Conservation (phyloP, 2,888 invertebrate genomes). For the Carabus problematicus region DNA sequence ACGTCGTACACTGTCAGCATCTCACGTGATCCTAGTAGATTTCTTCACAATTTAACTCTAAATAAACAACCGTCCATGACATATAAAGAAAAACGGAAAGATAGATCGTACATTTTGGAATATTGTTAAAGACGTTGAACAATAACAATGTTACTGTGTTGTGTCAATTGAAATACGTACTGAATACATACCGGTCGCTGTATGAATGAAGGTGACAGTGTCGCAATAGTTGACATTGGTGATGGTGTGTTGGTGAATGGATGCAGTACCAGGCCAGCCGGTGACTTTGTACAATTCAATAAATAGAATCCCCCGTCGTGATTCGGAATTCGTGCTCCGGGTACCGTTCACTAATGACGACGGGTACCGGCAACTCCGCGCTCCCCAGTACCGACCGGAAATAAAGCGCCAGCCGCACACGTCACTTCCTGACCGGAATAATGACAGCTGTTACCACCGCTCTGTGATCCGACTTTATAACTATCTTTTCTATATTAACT, state of each 20-base stretch:
- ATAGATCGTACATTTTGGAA: too few relatives aligned
- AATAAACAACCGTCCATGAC: too few relatives aligned
- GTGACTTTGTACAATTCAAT: slow-evolving; percentile 31
- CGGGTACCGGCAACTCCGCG: neutral
- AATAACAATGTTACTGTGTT: too few relatives aligned
- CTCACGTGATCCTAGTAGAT: neutral
- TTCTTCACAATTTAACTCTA: neutral
- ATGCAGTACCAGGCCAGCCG: neutral
- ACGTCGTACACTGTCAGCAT: slow-evolving; percentile 2
- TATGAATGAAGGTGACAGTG: too few relatives aligned
- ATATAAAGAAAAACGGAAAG: too few relatives aligned
- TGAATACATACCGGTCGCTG: too few relatives aligned
- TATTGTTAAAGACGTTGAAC: too few relatives aligned
- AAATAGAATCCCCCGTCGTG: slow-evolving; percentile 35
- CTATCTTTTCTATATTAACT: slow-evolving; percentile 43
- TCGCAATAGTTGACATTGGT: too few relatives aligned
- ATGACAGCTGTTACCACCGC: slow-evolving; percentile 48
- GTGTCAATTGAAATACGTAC: neutral
- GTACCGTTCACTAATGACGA: slow-evolving; percentile 30
- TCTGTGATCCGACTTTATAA: slow-evolving; percentile 46
- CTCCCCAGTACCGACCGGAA: slow-evolving; percentile 50
- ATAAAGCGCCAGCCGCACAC: slow-evolving; percentile 53
- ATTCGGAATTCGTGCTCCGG: slow-evolving; percentile 30
- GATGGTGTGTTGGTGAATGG: neutral
- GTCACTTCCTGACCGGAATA: slow-evolving; percentile 56